Evolutionary conservation across 2,888 invertebrate species (phyloP), one percentile per base, ranked within the genome.

Genomic region (Sinodicranocentrus sp.): DNA sequence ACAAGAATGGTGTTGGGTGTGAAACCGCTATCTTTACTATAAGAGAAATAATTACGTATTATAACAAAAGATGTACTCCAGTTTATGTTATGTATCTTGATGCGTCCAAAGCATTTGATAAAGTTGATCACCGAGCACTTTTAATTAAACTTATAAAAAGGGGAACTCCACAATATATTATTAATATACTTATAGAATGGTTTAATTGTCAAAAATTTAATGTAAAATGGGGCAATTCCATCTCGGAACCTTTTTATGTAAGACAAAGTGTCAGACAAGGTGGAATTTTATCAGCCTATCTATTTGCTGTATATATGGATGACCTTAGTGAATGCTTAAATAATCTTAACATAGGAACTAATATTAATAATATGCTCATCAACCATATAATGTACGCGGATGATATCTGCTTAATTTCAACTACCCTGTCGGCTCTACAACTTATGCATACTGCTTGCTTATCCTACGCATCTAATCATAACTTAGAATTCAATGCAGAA

Each of bases 101-200:
- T 43, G 76, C 78, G 0, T 28, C 65, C 8, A n/a, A n/a, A 2
- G 78, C 78, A 0, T 79, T 79, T 39, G 79, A 79, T 25, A 48
- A 10, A n/a, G 79, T 79, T 0, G 23, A 21, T 2, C 71, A 71
- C 8, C 0, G 2, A 0, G 10, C 63, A 1, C 28, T 79, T 1
- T 15, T 79, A 0, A 13, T 61, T 0, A 79, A 79, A 19, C 17
- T 79, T 1, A 25, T 70, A 2, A 19, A 28, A 0, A 13, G 63
- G 8, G 71, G 63, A 1, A 1, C 71, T n/a, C 15, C 5, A 8
- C 0, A 23, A 0, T 57, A 71, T 44, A 44, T 43, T 0, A 13
- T 79, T 13, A 19, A 28, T 0, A 13, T 79, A 0, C 17, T 79
- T 2, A 2, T 19, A 2, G 44, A 17, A 15, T 79, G 79, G 79